Base-by-base conservation (phyloP, 2,113 vertebrate species). In the Noturus placidus region DNA sequence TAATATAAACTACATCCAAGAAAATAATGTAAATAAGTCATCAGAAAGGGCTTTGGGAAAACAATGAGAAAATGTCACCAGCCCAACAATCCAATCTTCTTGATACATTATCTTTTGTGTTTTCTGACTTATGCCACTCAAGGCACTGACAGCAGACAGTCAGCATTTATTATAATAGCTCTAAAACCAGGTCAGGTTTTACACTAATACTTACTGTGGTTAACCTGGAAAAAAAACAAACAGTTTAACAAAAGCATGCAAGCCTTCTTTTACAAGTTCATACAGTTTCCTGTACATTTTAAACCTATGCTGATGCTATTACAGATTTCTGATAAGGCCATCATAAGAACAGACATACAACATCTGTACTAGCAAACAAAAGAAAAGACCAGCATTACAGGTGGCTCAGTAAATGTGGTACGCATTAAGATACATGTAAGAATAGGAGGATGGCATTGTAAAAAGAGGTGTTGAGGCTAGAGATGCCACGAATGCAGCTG, bases 1-100 rank as follows among this genome's bases (percentile, higher is more conserved):
- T 74, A 86, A 57, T 50, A 84, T 65, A 65, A 86, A 76, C 61
- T 82, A 67, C 76, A 22, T 57, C 17, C 78, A 72, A 87, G 6
- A 6, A 46, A 46, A 46, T 46, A 46, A 46, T 38, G 54, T 90
- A 82, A 91, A 90, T 90, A 86, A 92, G 91, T 89, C 9, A 89
- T 88, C 46, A 70, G 56, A 79, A 74, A 87, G 82, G 52, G 65
- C 46, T 57, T 81, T 30, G 33, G 70, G 56, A 78, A 85, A 88
- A 54, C 11, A n/a, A 38, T 30, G 25, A 46, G 4, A 69, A 65
- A 46, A 84, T 42, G 33, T 22, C 54, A 63, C 38, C 81, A 54
- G 13, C 57, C 54, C 42, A 46, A 87, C 72, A 63, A 85, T 78
- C n/a, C 56, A 88, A 86, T 65, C 63, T 72, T 25, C 56, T 78